Conservation (phyloP, 2,888 invertebrate species). For the Perizoma flavofasciatum region DNA sequence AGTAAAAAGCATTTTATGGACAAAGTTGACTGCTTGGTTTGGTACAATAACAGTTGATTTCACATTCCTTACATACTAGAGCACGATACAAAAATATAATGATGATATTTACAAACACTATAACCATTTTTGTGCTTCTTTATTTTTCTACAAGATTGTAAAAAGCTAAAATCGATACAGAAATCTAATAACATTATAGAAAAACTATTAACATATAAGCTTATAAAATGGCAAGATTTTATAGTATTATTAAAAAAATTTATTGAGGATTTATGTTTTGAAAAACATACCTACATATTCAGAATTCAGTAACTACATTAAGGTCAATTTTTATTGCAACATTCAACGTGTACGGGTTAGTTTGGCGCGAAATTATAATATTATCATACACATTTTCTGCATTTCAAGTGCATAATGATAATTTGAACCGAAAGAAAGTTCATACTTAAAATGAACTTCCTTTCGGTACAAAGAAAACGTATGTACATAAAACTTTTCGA, state of each 20-base stretch:
- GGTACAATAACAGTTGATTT: slow-evolving; percentile 43
- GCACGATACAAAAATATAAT: slow-evolving; percentile 61
- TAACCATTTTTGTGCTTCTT: slow-evolving; percentile 49
- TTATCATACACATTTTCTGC: no score
- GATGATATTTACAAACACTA: slow-evolving; percentile 48
- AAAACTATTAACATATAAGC: slow-evolving; percentile 7
- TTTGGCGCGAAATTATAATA: no score
- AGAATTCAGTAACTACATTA: no score
- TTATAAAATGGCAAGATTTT: slow-evolving; percentile 28
- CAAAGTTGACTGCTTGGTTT: slow-evolving; percentile 24
- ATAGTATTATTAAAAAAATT: not conserved
- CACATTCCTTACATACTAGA: slow-evolving; percentile 43
- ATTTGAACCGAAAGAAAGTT: no score
- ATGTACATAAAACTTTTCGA: no score
- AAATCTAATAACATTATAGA: slow-evolving; percentile 10
- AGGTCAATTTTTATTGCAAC: no score
- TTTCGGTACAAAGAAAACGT: no score
- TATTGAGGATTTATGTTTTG: no score
- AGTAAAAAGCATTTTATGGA: slow-evolving; percentile 59
- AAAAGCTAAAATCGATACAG: slow-evolving; percentile 18
- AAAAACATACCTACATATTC: no score
- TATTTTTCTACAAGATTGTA: slow-evolving; percentile 38
- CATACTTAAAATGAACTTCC: no score
- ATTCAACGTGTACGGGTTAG: no score
- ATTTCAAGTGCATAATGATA: no score